A percentile compares a stretch with the other conserved stretches of the same genome.
These are phyloP conservation scores for Dysdera silvatica DNA, from an alignment of 1,140 invertebrate genomes.

Conservation along the genomic window DNA sequence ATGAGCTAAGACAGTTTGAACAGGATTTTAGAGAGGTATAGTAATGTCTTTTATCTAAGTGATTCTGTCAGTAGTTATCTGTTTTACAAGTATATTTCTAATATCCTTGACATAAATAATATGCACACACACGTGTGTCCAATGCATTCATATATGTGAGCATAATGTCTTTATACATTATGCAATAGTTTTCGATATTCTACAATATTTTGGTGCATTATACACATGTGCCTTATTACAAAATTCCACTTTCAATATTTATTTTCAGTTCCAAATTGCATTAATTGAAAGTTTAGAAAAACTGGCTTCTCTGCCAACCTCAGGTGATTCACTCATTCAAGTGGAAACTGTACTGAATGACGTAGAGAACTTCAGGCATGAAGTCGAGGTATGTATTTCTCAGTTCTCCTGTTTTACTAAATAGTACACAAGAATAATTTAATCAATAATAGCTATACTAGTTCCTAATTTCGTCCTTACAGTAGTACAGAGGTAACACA, in stretches of 20 bases:
- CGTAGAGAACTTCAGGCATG: conserved; percentile 64
- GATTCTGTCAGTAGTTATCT: too few relatives aligned
- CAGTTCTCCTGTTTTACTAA: too few relatives aligned
- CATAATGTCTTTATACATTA: neutral
- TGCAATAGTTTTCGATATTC: too few relatives aligned
- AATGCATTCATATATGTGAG: neutral
- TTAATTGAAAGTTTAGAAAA: conserved; percentile 44
- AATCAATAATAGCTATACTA: too few relatives aligned
- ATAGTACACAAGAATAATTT: too few relatives aligned
- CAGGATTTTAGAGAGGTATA: conserved; percentile 72
- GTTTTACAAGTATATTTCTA: too few relatives aligned
- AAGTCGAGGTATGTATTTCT: conserved; percentile 53
- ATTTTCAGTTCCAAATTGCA: conserved; percentile 42
- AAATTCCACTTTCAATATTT: too few relatives aligned
- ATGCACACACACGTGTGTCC: neutral
- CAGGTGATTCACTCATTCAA: conserved; percentile 69
- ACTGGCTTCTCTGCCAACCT: conserved; percentile 59
- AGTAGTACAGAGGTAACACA: too few relatives aligned
- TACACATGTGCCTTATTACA: too few relatives aligned
- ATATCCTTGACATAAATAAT: too few relatives aligned
- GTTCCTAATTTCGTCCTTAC: too few relatives aligned
- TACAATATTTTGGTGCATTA: too few relatives aligned
- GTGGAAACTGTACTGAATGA: conserved; percentile 69
- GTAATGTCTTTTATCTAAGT: neutral
- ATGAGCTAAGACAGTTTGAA: conserved; percentile 80